A percentile compares a stretch with the other conserved stretches of the same genome.
These are phyloP conservation scores for Emydoidea blandingii DNA, from an alignment of 2,797 vertebrate genomes.

Conservation along the genomic window DNA sequence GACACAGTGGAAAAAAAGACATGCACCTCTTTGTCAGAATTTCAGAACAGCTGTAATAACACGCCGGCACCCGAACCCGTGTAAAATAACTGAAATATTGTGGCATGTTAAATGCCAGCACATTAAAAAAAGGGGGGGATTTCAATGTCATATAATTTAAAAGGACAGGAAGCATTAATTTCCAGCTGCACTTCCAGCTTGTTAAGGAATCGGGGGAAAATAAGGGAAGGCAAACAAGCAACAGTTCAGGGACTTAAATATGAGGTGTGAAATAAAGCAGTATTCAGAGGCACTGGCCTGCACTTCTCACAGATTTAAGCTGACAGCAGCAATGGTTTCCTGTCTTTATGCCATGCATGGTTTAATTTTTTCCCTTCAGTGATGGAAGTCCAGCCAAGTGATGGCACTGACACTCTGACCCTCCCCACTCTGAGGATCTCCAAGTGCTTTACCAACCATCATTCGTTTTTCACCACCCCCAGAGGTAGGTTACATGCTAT, in stretches of 20 bases:
- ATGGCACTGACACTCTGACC: constrained; percentile 30
- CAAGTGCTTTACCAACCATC: background rate
- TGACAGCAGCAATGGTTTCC: constrained; percentile 75
- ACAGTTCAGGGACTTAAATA: constrained; percentile 64
- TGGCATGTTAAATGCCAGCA: constrained; percentile 83
- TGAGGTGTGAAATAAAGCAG: constrained; percentile 72
- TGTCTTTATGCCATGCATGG: constrained; percentile 50
- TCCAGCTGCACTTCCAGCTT: constrained; percentile 81
- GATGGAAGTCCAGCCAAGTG: constrained; percentile 66
- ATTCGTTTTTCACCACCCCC: background rate
- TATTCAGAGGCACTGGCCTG: constrained; percentile 59
- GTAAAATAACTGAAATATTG: constrained; percentile 87
- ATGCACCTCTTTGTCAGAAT: constrained; percentile 89
- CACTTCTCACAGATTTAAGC: constrained; percentile 73
- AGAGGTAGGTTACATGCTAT: background rate
- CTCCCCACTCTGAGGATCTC: constrained; percentile 36
- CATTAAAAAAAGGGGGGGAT: constrained; percentile 80
- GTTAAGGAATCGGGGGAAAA: constrained; percentile 74
- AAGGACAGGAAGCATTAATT: constrained; percentile 86
- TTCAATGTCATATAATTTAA: constrained; percentile 85
- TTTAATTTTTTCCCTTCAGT: constrained; percentile 67
- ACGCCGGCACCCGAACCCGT: constrained; percentile 82
- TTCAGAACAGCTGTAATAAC: constrained; percentile 91
- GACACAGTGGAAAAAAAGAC: constrained; percentile 80
- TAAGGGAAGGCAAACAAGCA: constrained; percentile 67